Evolutionary conservation across 1,140 invertebrate genomes (phyloP).

Genomic region (Acromyrmex heyeri): DNA sequence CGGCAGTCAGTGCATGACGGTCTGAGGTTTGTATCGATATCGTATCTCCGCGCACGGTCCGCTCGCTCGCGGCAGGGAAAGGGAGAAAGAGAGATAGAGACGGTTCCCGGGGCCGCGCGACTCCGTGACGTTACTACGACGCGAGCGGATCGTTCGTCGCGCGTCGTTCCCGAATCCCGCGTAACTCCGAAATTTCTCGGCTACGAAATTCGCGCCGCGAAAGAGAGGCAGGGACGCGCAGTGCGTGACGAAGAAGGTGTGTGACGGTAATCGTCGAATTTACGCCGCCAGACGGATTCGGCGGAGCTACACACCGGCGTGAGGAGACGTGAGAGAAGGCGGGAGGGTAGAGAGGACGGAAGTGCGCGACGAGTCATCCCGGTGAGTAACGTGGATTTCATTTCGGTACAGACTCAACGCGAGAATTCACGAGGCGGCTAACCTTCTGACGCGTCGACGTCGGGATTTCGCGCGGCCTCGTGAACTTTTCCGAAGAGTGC

Average conservation of each 20-base stretch:
- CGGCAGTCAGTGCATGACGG: constrained; percentile 80
- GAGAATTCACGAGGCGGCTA: constrained; percentile 1
- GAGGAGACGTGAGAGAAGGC: background rate
- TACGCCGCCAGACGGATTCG: constrained; percentile 13
- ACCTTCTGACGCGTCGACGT: background rate
- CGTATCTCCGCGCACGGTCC: constrained; percentile 60
- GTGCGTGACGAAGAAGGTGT: constrained; percentile 36
- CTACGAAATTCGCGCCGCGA: constrained; percentile 28
- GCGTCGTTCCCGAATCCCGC: background rate
- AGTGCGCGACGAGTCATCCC: constrained; percentile 41
- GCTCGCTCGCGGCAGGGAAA: constrained; percentile 13
- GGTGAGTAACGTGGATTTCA: constrained; percentile 38
- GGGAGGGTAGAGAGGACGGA: background rate
- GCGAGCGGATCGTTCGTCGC: constrained; percentile 23
- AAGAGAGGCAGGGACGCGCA: background rate
- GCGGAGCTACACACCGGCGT: constrained; percentile 7
- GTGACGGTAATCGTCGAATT: constrained; percentile 23
- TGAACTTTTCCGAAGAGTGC: constrained; percentile 8
- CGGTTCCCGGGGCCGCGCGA: constrained; percentile 19
- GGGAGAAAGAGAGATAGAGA: constrained; percentile 42
- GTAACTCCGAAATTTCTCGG: background rate
- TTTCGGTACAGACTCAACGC: background rate
- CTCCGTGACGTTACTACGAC: constrained; percentile 31
- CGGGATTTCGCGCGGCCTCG: background rate
- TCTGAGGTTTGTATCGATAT: constrained; percentile 76